Conservation (phyloP, 2,797 vertebrate species). For the Ambastaia sidthimunki region DNA sequence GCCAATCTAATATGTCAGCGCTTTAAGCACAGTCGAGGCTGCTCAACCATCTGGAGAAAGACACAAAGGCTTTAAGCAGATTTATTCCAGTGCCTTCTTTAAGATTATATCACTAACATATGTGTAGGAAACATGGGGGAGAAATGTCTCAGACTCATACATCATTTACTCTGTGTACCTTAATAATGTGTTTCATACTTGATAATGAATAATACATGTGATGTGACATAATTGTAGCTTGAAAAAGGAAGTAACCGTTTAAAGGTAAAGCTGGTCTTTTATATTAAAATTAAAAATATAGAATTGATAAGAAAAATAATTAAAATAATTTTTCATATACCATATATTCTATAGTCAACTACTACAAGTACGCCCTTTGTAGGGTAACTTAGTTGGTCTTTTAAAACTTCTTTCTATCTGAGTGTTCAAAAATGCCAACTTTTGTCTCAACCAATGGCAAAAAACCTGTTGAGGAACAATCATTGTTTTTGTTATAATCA, state of each 20-base stretch:
- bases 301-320: not conserved
- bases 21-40: slow-evolving; percentile 44
- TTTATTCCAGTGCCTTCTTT: slow-evolving; percentile 63
- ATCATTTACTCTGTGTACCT: slow-evolving; percentile 55
- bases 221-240: slow-evolving; percentile 12
- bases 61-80: slow-evolving; percentile 58
- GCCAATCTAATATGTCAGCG: slow-evolving; percentile 55
- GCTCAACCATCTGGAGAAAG: slow-evolving; percentile 48
- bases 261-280: not conserved
- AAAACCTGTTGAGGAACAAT: no score
- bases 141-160: slow-evolving; percentile 45
- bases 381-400: not conserved
- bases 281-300: not conserved
- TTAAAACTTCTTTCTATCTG: no score
- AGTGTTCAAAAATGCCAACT: not conserved
- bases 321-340: not conserved
- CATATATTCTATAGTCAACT: not conserved
- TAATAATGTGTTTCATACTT: slow-evolving; percentile 14
- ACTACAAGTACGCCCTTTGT: not conserved
- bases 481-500: no score
- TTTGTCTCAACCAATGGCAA: not conserved
- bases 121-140: slow-evolving; percentile 50
- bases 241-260: slow-evolving; percentile 16
- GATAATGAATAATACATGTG: not conserved
- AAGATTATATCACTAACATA: slow-evolving; percentile 67